Evolutionary conservation across 2,113 vertebrate species (phyloP), one percentile per base, ranked within the genome.

Genomic region (Corydoras maculifer): DNA sequence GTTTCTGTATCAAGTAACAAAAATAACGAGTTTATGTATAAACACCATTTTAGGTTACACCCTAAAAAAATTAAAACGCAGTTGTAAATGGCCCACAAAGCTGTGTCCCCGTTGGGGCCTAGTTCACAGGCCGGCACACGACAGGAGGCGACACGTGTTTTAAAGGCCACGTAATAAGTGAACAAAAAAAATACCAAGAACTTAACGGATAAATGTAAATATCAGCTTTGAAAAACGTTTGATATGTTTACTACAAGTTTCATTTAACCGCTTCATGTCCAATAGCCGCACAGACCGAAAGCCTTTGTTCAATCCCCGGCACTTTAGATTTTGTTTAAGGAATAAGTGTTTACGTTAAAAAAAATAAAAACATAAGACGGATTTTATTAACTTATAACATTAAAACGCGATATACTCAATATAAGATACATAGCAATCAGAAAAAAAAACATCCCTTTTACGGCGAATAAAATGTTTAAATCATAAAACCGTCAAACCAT

Each of bases 81-180:
- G 35, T 43, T 5, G 35, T 43, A 43, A 53, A 10, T 57, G 54
- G 54, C 13, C 53, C 7, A 43, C 35, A 43, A 4, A 43, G 2
- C 54, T 57, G 4, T 7, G 12, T 7, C 3, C 6, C 6, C n/a
- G 51, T 12, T 10, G 32, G 31, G 86, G 86, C 87, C 88, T 76
- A 62, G 32, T 35, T 12, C 81, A 35, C 18, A 68, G 80, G 32
- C 77, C 80, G 83, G 84, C 70, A 68, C 67, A 75, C 77, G 85
- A 84, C 80, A 79, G 68, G 12, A 67, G 15, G 51, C 68, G 86
- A 90, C 90, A 90, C 89, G 90, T 90, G 89, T 90, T 88, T 69
- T 51, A 64, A 68, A 25, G 73, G 85, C 86, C 87, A 84, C 82
- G 83, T 82, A 43, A 43, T 2, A 43, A 43, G 35, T 43, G 35